A percentile compares a stretch with the other conserved stretches of the same genome.
phyloP scores from a whole-genome alignment of 2,797 vertebrate species.

The Cossypha polioptera region DNA sequence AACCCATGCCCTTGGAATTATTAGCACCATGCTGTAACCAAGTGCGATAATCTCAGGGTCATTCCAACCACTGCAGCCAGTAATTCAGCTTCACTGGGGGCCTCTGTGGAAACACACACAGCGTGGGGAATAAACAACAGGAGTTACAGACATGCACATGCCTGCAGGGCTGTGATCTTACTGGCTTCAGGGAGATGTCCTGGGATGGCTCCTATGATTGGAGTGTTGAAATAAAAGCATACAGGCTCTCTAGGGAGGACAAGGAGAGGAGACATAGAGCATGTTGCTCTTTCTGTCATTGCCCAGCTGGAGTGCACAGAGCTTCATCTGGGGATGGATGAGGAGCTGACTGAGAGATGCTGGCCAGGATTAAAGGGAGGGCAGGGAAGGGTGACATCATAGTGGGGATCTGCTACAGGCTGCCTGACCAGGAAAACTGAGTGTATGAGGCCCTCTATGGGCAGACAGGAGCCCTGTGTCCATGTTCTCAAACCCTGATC shows the following conservation, averaged over 20 bases:
- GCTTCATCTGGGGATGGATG: background rate
- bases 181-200: background rate
- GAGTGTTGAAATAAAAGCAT: background rate
- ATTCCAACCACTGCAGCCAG: background rate
- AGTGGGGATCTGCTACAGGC: background rate
- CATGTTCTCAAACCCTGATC: background rate
- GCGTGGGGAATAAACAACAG: background rate
- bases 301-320: background rate
- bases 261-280: rapidly evolving
- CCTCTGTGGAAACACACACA: background rate
- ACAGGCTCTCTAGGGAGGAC: background rate
- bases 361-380: background rate
- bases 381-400: rapidly evolving
- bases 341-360: background rate
- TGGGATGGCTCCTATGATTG: background rate
- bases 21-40: background rate
- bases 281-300: background rate
- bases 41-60: background rate
- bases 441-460: background rate
- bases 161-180: background rate
- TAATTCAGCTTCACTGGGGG: background rate
- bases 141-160: background rate
- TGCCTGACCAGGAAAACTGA: background rate
- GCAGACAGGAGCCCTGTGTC: background rate
- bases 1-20: background rate